Conservation (phyloP, 1,140 invertebrate genomes). For the Monochamus saltuarius region DNA sequence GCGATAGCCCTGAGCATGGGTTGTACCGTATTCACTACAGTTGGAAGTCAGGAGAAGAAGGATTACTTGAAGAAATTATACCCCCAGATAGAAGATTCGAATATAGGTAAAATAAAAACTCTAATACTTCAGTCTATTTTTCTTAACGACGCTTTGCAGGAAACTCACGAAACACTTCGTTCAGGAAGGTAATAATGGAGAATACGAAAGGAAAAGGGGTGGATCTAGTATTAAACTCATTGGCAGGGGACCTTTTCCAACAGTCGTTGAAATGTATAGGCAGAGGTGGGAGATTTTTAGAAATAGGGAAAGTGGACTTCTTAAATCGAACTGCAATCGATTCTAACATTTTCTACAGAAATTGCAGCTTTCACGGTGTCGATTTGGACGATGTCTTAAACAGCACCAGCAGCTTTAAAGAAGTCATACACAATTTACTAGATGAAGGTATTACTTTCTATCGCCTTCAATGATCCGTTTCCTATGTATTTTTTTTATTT, state of each 20-base stretch:
- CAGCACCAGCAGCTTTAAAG: slow-evolving; percentile 66
- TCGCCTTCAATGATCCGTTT: neutral
- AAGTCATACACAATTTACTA: slow-evolving; percentile 70
- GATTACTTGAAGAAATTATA: slow-evolving; percentile 86
- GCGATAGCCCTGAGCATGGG: slow-evolving; percentile 84
- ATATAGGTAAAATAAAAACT: slow-evolving; percentile 59
- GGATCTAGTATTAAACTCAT: slow-evolving; percentile 89
- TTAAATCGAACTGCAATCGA: slow-evolving; percentile 85
- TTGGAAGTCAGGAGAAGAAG: slow-evolving; percentile 82
- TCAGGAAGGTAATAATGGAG: slow-evolving; percentile 81
- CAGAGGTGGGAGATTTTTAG: slow-evolving; percentile 86
- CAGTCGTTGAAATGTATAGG: slow-evolving; percentile 89
- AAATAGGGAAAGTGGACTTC: slow-evolving; percentile 88
- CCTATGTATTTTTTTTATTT: neutral
- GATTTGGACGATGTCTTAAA: slow-evolving; percentile 87
- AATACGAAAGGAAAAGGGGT: slow-evolving; percentile 83
- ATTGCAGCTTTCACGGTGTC: slow-evolving; percentile 96
- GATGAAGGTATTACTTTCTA: slow-evolving; percentile 62
- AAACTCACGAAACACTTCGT: slow-evolving; percentile 87
- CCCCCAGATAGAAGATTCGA: slow-evolving; percentile 73
- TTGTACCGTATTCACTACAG: slow-evolving; percentile 85
- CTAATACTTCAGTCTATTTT: neutral
- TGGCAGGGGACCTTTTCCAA: slow-evolving; percentile 89
- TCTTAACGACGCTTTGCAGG: slow-evolving; percentile 51
- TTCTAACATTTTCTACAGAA: slow-evolving; percentile 93